Evolutionary conservation across 2,797 vertebrate species (phyloP).

Genomic region (Neopelma chrysocephalum): DNA sequence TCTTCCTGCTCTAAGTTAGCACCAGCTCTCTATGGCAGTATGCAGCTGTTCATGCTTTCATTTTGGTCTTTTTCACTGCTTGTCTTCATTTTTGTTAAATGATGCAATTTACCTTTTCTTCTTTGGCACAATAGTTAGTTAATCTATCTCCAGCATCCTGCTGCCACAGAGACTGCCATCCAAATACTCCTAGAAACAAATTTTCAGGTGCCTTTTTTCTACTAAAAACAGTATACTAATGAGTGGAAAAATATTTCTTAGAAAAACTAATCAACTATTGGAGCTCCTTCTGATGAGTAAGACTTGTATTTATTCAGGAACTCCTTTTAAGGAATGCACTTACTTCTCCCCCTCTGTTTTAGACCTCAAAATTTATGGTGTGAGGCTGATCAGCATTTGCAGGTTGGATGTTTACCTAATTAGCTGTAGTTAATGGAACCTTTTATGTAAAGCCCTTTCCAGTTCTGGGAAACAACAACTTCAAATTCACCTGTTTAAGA

Average conservation of each 20-base stretch:
- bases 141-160: not conserved
- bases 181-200: not conserved
- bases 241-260: not conserved
- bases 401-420: not conserved
- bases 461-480: not conserved
- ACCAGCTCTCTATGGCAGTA: not conserved
- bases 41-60: not conserved
- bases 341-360: not conserved
- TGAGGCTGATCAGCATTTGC: not conserved
- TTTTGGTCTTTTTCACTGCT: not conserved
- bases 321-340: not conserved
- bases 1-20: not conserved
- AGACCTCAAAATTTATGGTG: not conserved
- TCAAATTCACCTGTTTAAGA: not conserved
- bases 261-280: not conserved
- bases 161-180: fast-evolving
- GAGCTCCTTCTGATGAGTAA: not conserved
- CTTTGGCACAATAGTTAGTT: not conserved
- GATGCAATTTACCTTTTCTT: not conserved
- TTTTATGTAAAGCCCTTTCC: not conserved
- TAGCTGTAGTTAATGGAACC: not conserved
- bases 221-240: not conserved
- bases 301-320: not conserved
- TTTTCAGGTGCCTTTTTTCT: not conserved
- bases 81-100: not conserved